Evolutionary conservation across 2,888 invertebrate species (phyloP).

Genomic region (Cynaeus angustus): DNA sequence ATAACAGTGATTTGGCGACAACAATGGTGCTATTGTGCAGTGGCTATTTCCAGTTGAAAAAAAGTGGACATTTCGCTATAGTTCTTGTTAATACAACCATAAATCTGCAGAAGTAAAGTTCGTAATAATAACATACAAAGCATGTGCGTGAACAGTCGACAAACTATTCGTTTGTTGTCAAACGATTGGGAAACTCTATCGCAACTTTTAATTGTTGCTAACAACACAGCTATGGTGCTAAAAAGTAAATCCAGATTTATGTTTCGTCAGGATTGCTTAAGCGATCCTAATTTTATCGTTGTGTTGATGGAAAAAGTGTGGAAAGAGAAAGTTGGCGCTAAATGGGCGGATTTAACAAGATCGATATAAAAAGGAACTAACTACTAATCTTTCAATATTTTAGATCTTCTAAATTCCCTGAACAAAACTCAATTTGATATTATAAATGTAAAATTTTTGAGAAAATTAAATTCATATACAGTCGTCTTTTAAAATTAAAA

Average conservation of each 20-base stretch:
- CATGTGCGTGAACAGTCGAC: background rate
- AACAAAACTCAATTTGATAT: no score
- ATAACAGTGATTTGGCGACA: conserved; percentile 35
- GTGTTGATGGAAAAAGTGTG: conserved; percentile 24
- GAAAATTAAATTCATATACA: no score
- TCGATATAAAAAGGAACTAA: no score
- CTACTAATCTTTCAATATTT: background rate
- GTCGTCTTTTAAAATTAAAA: no score
- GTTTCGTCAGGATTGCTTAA: conserved; percentile 4
- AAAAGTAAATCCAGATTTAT: conserved; percentile 19
- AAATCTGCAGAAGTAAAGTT: no score
- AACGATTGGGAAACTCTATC: conserved; percentile 8
- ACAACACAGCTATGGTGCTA: conserved; percentile 1
- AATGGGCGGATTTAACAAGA: no score
- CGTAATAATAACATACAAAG: no score
- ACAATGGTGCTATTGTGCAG: conserved; percentile 33
- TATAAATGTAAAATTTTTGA: no score
- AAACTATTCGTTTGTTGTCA: conserved; percentile 18
- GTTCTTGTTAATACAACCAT: conserved; percentile 22
- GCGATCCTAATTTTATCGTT: conserved; percentile 18
- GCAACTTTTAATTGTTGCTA: conserved; percentile 17
- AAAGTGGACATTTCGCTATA: conserved; percentile 25
- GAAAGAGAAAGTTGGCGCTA: conserved; percentile 1
- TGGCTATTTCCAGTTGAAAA: conserved; percentile 32
- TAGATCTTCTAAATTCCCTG: no score